Evolutionary conservation across 2,797 vertebrate species (phyloP).

Genomic region (Sylvilagus floridanus): DNA sequence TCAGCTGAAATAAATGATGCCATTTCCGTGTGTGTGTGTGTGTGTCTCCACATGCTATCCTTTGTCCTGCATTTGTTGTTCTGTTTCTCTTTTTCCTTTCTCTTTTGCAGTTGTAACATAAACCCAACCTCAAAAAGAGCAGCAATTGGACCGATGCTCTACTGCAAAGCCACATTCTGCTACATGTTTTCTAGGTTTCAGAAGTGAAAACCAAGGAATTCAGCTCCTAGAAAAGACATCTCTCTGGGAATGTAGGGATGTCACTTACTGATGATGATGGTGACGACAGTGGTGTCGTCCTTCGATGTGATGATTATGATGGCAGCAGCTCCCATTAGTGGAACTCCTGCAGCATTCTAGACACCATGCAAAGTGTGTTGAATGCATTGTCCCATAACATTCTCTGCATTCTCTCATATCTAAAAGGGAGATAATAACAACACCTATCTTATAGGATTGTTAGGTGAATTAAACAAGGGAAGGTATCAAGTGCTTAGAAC

Average conservation of each 20-base stretch:
- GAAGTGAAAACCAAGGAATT: neutral
- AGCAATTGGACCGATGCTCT: neutral
- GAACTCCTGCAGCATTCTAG: neutral
- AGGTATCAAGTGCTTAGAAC: neutral
- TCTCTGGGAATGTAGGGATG: neutral
- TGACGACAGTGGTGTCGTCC: neutral
- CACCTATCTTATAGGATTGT: neutral
- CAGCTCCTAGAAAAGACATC: neutral
- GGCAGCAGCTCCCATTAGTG: neutral
- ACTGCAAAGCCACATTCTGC: conserved; percentile 1
- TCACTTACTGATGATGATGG: neutral
- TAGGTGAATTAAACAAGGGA: neutral
- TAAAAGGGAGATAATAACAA: neutral
- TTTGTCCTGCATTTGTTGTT: neutral
- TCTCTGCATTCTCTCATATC: neutral
- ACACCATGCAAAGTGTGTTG: neutral
- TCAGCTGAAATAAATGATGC: neutral
- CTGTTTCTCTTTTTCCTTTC: neutral
- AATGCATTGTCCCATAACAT: neutral
- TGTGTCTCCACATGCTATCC: neutral
- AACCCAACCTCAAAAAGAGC: conserved; percentile 1
- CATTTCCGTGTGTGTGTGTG: neutral
- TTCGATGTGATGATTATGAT: neutral
- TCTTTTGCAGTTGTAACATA: neutral
- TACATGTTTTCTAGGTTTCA: conserved; percentile 26